A percentile compares a stretch with the other conserved stretches of the same genome.
These are phyloP conservation scores for Acipenser ruthenus DNA, from an alignment of 2,797 vertebrate genomes.

Conservation along the genomic window DNA sequence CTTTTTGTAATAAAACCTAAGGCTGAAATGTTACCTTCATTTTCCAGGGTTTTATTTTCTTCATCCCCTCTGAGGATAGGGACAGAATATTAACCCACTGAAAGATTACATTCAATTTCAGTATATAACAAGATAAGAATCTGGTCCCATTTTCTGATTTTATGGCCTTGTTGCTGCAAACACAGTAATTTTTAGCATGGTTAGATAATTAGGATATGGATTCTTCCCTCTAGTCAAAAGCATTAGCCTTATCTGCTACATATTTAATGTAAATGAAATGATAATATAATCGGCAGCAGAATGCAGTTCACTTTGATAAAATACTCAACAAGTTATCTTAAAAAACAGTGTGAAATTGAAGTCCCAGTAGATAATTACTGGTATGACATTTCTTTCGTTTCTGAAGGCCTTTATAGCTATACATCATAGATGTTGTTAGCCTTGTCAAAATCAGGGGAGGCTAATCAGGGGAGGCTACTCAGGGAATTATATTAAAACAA, in stretches of 20 bases:
- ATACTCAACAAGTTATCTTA: no score
- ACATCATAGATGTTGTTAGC: no score
- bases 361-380: no score
- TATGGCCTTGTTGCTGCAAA: not conserved
- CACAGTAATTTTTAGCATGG: constrained; percentile 24
- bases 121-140: not conserved
- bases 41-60: constrained; percentile 50
- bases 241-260: not conserved
- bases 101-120: constrained; percentile 2
- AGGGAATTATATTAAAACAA: no score
- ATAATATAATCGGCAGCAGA: no score
- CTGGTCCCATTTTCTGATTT: not conserved
- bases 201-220: constrained; percentile 34
- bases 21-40: constrained; percentile 46
- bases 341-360: no score
- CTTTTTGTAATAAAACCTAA: constrained; percentile 34
- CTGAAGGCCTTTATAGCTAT: no score
- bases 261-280: no score
- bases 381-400: no score
- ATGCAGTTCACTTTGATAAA: no score
- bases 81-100: not conserved
- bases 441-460: no score
- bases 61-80: constrained; percentile 42
- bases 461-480: no score
- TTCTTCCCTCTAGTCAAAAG: constrained; percentile 32